A percentile compares a stretch with the other conserved stretches of the same genome.
These are phyloP conservation scores for Actinia tenebrosa DNA, from an alignment of 64 coral and sea anemone species.

Conservation along the genomic window DNA sequence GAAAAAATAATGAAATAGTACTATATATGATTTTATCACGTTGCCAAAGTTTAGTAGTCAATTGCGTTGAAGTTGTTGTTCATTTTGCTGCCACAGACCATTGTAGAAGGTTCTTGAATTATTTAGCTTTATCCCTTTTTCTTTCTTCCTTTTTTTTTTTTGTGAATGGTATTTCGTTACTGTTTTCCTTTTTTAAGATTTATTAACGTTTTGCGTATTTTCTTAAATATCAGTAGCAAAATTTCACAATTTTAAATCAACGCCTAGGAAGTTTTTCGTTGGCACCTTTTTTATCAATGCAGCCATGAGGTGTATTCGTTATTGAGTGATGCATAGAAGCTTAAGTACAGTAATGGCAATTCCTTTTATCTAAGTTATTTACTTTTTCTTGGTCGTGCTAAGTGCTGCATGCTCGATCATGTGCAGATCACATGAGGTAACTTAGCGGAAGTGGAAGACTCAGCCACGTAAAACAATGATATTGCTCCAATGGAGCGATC, in stretches of 20 bases:
- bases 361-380: neutral
- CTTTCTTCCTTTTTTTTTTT: neutral
- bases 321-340: neutral
- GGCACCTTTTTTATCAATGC: neutral
- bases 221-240: no score
- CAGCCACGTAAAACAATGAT: neutral
- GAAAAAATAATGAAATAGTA: neutral
- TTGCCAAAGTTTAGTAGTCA: neutral
- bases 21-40: no score
- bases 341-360: neutral
- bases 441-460: constrained; percentile 2
- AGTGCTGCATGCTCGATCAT: constrained; percentile 2
- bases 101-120: neutral
- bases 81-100: neutral
- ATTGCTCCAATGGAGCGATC: neutral
- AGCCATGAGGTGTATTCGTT: no score
- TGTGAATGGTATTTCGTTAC: neutral
- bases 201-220: no score
- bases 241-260: no score
- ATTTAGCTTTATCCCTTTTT: neutral
- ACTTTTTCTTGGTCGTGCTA: neutral
- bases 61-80: neutral
- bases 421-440: constrained; percentile 2
- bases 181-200: no score
- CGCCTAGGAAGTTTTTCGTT: no score